Evolutionary conservation across 2,797 vertebrate species (phyloP).

Genomic region (Toxotes lorentzi): DNA sequence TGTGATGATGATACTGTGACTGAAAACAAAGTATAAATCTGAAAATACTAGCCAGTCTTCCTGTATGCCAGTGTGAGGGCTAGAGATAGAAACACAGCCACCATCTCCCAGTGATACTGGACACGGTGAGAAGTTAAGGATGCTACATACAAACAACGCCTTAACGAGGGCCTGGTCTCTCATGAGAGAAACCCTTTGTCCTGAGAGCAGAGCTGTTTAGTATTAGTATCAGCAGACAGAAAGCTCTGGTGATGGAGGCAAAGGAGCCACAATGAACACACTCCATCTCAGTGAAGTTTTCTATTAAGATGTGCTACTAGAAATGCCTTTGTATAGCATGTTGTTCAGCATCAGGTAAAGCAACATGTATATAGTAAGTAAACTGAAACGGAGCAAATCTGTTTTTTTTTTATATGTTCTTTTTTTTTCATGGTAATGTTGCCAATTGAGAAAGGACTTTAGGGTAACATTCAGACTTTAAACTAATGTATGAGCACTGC

Average conservation of each 20-base stretch:
- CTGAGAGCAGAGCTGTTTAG: constrained; percentile 69
- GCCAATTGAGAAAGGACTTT: constrained; percentile 5
- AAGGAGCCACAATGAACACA: constrained; percentile 42
- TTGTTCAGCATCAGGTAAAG: background rate
- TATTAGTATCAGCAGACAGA: constrained; percentile 73
- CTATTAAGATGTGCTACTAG: constrained; percentile 9
- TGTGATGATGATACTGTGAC: background rate
- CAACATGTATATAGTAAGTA: background rate
- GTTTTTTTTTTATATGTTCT: background rate
- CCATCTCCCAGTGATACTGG: constrained; percentile 41
- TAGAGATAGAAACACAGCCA: background rate
- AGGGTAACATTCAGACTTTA: constrained; percentile 33
- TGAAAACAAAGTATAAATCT: background rate
- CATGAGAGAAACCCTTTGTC: constrained; percentile 75
- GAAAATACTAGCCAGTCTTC: background rate
- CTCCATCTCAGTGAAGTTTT: constrained; percentile 3
- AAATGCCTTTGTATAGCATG: background rate
- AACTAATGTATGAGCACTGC: constrained; percentile 34
- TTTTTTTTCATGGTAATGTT: background rate
- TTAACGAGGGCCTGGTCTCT: constrained; percentile 39
- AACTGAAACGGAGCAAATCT: background rate
- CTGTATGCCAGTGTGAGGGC: background rate
- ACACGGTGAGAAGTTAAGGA: constrained; percentile 47
- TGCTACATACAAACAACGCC: constrained; percentile 50
- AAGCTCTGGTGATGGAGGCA: constrained; percentile 50